Base-by-base conservation (phyloP, 1,140 invertebrate species). In the Brachionus rubens region DNA sequence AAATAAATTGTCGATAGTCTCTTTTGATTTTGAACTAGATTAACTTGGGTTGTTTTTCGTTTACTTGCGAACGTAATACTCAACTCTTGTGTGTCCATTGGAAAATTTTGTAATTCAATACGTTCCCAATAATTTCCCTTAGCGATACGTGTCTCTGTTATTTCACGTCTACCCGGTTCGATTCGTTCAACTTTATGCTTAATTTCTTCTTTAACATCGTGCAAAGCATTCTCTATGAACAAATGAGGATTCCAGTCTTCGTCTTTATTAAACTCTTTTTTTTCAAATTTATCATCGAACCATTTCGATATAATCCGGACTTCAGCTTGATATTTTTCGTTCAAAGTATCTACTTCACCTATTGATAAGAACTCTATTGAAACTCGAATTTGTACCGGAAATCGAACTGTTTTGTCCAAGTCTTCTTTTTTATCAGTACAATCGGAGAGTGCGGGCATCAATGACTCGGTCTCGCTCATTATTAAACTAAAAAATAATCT, bases 51-150 rank as follows among this genome's bases (percentile, higher is more conserved):
- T 19, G 47, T 24, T 30, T 75, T 54, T 43, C 24, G 14, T 26
- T 43, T 54, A 21, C 36, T 46, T 14, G 70, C 70, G 9, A 75
- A 28, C 10, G 70, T 54, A 4, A 75, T 54, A 9, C 47, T 54
- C n/a, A 75, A 59, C 12, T 75, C 70, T 24, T 75, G 70, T 9
- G 21, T 46, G n/a, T 75, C 70, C 10, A 54, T 7, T 26, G 70
- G 70, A 59, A 75, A 75, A 75, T 75, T 52, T 75, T 75, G 70
- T n/a, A 75, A 28, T 40, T 75, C 70, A 54, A 75, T 52, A 28
- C 48, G 47, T 50, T 72, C 68, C 68, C 68, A 72, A 41, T 50
- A 72, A 24, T 36, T 40, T 28, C 68, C 68, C 16, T 72, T 72
- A 3, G 68, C 68, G 12, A 72, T 30, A 1, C 68, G 43, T 3